phyloP scores from a whole-genome alignment of 1,140 invertebrate genomes.

The Aradophagus sp. region DNA sequence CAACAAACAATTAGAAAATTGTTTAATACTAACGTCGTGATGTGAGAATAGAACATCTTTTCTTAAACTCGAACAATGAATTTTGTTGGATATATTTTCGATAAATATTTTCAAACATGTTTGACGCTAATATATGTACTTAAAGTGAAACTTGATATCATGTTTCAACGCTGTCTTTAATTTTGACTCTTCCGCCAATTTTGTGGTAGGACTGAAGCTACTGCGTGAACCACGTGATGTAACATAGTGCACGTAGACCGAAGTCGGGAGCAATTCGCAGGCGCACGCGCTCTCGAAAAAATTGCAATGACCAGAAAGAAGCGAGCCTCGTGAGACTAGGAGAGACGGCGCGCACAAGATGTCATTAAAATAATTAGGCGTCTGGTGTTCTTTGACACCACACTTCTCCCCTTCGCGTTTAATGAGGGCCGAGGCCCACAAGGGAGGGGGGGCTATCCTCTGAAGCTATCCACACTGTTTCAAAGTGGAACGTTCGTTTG shows the following conservation, averaged over 20 bases:
- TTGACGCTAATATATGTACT: no score
- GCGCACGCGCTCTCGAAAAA: constrained; percentile 27
- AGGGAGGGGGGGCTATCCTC: constrained; percentile 27
- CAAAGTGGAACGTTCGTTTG: constrained; percentile 22
- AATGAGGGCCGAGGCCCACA: constrained; percentile 24
- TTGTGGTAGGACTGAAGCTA: no score
- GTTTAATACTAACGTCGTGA: no score
- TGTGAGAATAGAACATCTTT: no score
- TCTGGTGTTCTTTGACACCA: constrained; percentile 37
- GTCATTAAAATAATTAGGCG: constrained; percentile 56
- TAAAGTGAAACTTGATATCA: no score
- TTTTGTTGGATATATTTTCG: no score
- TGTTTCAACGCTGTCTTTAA: no score
- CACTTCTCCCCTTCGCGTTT: constrained; percentile 21
- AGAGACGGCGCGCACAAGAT: constrained; percentile 30
- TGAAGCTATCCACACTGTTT: constrained; percentile 19
- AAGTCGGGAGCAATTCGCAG: constrained; percentile 29
- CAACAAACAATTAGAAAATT: no score
- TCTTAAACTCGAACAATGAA: no score
- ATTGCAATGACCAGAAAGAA: constrained; percentile 40
- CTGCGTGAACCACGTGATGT: constrained; percentile 2
- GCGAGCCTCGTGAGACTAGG: constrained; percentile 20
- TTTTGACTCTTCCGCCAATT: background rate
- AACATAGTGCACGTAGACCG: constrained; percentile 15
- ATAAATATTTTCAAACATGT: no score